A percentile compares a stretch with the other conserved stretches of the same genome.
These are phyloP conservation scores for Zeuzera pyrina DNA, from an alignment of 2,888 invertebrate genomes.

Conservation along the genomic window DNA sequence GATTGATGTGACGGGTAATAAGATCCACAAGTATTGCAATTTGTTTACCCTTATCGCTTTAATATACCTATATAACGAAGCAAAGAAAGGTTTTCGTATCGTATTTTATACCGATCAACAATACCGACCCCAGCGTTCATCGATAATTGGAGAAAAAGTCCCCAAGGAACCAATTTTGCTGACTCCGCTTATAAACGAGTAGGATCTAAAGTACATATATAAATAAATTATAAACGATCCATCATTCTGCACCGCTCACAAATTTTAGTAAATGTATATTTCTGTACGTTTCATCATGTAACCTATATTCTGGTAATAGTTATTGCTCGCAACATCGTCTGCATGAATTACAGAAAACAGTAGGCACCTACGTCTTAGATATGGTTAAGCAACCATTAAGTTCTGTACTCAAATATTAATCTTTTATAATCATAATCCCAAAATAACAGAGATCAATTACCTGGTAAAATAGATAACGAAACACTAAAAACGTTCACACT, in stretches of 20 bases:
- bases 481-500: too few species aligned
- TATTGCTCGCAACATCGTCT: too few species aligned
- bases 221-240: slow-evolving; percentile 51
- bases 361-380: too few species aligned
- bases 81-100: slow-evolving; percentile 47
- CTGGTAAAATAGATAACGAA: too few species aligned
- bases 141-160: slow-evolving; percentile 63
- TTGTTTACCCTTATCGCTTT: slow-evolving; percentile 68
- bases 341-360: too few species aligned
- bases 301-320: too few species aligned
- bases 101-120: slow-evolving; percentile 64
- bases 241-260: slow-evolving; percentile 40
- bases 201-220: slow-evolving; percentile 25
- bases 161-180: slow-evolving; percentile 62
- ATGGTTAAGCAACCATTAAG: too few species aligned
- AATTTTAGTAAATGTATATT: slow-evolving; percentile 15
- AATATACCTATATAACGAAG: slow-evolving; percentile 43
- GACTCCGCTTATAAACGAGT: slow-evolving; percentile 34
- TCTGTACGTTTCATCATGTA: too few species aligned
- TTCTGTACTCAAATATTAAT: too few species aligned
- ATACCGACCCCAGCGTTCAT: slow-evolving; percentile 44
- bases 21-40: slow-evolving; percentile 67
- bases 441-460: too few species aligned
- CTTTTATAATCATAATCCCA: too few species aligned
- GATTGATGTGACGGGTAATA: slow-evolving; percentile 71